Evolutionary conservation across 2,113 vertebrate species (phyloP).

Genomic region (Microtus pennsylvanicus): DNA sequence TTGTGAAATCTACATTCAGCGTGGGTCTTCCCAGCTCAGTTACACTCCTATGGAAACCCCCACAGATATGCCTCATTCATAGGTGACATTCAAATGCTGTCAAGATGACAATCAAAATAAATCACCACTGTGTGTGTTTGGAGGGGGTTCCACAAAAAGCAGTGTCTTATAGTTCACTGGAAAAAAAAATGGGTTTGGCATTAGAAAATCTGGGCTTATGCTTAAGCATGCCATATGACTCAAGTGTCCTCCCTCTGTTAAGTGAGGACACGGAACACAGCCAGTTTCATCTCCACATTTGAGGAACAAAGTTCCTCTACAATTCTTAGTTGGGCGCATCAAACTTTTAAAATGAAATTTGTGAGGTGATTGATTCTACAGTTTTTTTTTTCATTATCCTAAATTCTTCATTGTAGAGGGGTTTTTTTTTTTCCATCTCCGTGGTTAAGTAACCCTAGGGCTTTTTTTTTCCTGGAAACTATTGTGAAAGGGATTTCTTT

Average conservation of each 20-base stretch:
- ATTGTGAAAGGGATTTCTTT: neutral
- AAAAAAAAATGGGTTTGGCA: neutral
- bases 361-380: neutral
- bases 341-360: neutral
- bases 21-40: neutral
- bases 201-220: neutral
- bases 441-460: neutral
- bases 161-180: neutral
- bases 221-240: constrained; percentile 1
- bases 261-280: neutral
- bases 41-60: neutral
- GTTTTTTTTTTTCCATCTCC: neutral
- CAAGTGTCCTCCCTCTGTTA: neutral
- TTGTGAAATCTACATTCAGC: neutral
- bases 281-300: constrained; percentile 8
- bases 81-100: neutral
- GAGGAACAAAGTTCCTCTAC: neutral
- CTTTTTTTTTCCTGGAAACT: neutral
- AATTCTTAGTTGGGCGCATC: constrained; percentile 13
- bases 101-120: neutral
- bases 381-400: neutral
- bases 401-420: neutral
- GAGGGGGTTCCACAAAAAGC: neutral
- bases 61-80: neutral
- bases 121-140: neutral